Conservation (phyloP, 2,888 invertebrate species). For the Callosobruchus maculatus region DNA sequence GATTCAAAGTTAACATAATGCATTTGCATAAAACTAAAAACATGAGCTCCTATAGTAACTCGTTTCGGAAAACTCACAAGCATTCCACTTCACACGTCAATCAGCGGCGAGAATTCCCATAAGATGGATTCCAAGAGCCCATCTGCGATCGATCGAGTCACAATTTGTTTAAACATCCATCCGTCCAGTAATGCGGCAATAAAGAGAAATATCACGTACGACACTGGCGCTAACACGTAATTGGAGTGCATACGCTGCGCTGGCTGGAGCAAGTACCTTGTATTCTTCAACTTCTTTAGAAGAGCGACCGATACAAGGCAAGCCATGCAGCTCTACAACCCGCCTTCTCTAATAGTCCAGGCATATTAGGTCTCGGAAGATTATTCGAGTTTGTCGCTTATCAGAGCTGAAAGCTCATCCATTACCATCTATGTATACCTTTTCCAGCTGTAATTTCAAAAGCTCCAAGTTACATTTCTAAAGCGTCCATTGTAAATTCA, state of each 20-base stretch:
- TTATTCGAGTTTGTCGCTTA: no score
- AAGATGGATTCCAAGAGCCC: not conserved
- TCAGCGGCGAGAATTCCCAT: not conserved
- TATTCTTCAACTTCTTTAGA: constrained; percentile 3
- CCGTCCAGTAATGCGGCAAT: not conserved
- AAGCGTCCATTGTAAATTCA: no score
- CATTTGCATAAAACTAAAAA: not conserved
- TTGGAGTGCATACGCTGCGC: constrained; percentile 5
- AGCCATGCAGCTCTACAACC: constrained; percentile 2
- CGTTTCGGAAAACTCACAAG: not conserved
- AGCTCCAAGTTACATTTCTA: no score
- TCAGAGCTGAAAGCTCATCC: no score
- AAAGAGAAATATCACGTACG: not conserved
- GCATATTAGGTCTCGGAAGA: not conserved
- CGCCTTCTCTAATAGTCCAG: not conserved
- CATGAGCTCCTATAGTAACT: not conserved
- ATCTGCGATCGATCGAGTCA: constrained; percentile 1
- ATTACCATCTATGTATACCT: no score
- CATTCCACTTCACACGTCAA: not conserved
- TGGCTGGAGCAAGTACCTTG: constrained; percentile 1
- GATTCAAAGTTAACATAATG: not conserved
- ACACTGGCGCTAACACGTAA: constrained; percentile 4
- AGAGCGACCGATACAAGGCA: constrained; percentile 5
- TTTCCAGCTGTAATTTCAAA: no score
- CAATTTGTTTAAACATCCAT: not conserved